Conservation (phyloP, 2,113 vertebrate genomes). For the Corythoichthys intestinalis region DNA sequence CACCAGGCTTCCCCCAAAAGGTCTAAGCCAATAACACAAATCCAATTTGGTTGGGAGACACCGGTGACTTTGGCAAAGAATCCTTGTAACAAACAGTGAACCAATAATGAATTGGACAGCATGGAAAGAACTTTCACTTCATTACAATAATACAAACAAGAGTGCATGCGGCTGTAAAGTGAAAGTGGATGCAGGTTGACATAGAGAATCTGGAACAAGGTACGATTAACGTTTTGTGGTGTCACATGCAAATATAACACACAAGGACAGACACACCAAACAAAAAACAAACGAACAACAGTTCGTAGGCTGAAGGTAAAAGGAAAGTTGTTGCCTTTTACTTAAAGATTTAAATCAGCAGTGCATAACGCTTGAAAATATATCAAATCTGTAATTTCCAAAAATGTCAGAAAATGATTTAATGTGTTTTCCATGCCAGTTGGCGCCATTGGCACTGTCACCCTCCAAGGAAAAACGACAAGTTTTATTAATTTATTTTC, state of each 20-base stretch:
- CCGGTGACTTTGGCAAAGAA: constrained; percentile 58
- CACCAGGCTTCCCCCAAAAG: constrained; percentile 38
- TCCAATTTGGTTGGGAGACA: constrained; percentile 14
- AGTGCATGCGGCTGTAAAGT: background rate
- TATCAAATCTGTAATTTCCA: too few relatives aligned
- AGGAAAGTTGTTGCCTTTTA: background rate
- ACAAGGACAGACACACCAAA: background rate
- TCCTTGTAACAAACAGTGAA: constrained; percentile 34
- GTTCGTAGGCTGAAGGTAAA: background rate
- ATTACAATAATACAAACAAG: background rate
- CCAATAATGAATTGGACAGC: constrained; percentile 31
- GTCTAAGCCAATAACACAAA: background rate
- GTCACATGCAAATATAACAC: background rate
- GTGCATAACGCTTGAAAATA: background rate
- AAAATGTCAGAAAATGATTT: too few relatives aligned
- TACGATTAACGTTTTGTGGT: background rate
- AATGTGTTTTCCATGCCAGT: too few relatives aligned
- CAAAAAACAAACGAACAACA: background rate
- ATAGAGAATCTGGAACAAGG: background rate
- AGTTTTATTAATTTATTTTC: too few relatives aligned
- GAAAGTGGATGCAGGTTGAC: background rate
- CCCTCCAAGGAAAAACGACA: too few relatives aligned
- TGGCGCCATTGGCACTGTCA: too few relatives aligned
- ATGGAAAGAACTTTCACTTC: constrained; percentile 6
- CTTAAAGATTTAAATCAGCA: background rate